Percentiles rank a stretch among this genome's conserved stretches.
phyloP scores from a whole-genome alignment of 2,797 vertebrate genomes.

The Gadopsis bispinosus region DNA sequence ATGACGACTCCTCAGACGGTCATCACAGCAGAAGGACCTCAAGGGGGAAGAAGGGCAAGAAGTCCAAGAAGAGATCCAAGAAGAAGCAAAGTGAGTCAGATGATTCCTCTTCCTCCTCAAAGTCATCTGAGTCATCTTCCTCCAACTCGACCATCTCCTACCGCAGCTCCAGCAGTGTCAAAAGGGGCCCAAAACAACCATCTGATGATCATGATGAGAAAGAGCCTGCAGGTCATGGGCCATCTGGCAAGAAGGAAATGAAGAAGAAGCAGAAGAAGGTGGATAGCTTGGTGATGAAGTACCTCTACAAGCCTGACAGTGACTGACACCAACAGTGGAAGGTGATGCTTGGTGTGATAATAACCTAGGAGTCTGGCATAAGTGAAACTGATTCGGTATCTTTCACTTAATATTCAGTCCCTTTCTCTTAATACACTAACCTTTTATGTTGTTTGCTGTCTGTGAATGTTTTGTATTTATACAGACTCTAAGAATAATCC shows the following conservation, averaged over 20 bases:
- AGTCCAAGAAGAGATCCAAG: slow-evolving; percentile 88
- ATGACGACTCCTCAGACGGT: slow-evolving; percentile 84
- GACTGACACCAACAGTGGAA: slow-evolving; percentile 89
- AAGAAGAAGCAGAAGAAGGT: slow-evolving; percentile 92
- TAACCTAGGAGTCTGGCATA: slow-evolving; percentile 68
- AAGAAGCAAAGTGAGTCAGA: slow-evolving; percentile 84
- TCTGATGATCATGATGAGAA: slow-evolving; percentile 71
- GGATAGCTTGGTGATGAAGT: slow-evolving; percentile 97
- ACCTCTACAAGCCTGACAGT: slow-evolving; percentile 95
- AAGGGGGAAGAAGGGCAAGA: slow-evolving; percentile 82
- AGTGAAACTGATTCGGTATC: slow-evolving; percentile 11
- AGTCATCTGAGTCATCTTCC: slow-evolving; percentile 84
- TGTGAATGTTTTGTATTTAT: slow-evolving; percentile 10
- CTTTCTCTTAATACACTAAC: slow-evolving; percentile 51
- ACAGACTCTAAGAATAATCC: slow-evolving; percentile 6
- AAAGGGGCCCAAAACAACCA: slow-evolving; percentile 81
- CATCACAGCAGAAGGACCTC: slow-evolving; percentile 79
- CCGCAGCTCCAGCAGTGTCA: slow-evolving; percentile 93
- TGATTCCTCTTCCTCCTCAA: slow-evolving; percentile 84
- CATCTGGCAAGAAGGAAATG: slow-evolving; percentile 85
- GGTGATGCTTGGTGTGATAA: slow-evolving; percentile 86
- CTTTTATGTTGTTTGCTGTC: slow-evolving; percentile 13
- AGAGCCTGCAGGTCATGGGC: slow-evolving; percentile 36
- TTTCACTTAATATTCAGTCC: too few species aligned
- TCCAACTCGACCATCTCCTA: slow-evolving; percentile 90